phyloP scores from a whole-genome alignment of 2,888 invertebrate species.

The Chymomyza amoena region DNA sequence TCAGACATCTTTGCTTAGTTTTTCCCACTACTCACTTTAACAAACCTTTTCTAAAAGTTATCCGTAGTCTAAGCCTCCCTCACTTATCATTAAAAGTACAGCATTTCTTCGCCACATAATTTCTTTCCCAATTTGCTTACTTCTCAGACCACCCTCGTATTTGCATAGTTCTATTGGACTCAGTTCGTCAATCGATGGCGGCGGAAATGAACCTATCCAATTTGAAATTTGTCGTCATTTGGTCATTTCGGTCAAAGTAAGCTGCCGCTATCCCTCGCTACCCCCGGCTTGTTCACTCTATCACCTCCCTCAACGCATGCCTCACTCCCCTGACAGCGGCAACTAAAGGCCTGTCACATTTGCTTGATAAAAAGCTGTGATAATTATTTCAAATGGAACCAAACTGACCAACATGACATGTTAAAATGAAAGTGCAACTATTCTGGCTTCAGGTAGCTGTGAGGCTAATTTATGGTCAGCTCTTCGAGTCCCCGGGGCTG shows the following conservation, averaged over 20 bases:
- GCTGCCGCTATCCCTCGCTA: not conserved
- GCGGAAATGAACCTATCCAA: slow-evolving; percentile 1
- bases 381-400: slow-evolving; percentile 55
- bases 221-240: too few species aligned
- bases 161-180: not conserved
- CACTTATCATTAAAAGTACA: too few species aligned
- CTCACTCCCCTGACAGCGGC: slow-evolving; percentile 8
- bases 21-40: too few species aligned
- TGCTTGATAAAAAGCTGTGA: slow-evolving; percentile 61
- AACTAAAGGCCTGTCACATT: slow-evolving; percentile 28
- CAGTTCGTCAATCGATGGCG: not conserved
- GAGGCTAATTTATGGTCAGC: slow-evolving; percentile 44
- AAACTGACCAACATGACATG: slow-evolving; percentile 3
- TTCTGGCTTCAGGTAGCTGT: slow-evolving; percentile 23
- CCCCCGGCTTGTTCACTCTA: not conserved
- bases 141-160: not conserved
- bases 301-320: too few species aligned
- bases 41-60: too few species aligned
- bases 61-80: too few species aligned
- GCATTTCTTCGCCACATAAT: too few species aligned
- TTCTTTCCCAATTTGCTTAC: too few species aligned
- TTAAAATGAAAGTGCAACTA: slow-evolving; percentile 32
- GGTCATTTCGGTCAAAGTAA: not conserved
- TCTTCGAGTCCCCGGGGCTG: not conserved
- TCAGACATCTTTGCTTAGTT: too few species aligned